Conservation (phyloP, 2,888 invertebrate species). For the Ligdia adustata region DNA sequence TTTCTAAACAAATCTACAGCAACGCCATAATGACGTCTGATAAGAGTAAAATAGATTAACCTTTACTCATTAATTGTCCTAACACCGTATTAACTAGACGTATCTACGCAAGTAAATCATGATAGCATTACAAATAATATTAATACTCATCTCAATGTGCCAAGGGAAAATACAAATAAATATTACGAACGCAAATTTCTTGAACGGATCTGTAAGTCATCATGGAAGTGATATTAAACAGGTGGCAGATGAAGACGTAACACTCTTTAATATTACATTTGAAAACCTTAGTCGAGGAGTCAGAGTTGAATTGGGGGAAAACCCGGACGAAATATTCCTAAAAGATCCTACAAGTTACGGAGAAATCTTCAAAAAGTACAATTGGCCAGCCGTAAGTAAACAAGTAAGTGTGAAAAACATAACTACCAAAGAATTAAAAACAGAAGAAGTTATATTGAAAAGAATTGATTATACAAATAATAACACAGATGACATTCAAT, state of each 20-base stretch:
- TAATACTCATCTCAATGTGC: no score
- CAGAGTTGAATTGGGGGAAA: constrained; percentile 54
- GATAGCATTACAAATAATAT: no score
- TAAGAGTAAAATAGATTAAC: no score
- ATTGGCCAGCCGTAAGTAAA: constrained; percentile 59
- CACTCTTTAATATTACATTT: constrained; percentile 58
- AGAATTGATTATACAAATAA: constrained; percentile 55
- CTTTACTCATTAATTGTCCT: no score
- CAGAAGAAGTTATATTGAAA: constrained; percentile 48
- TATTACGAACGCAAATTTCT: constrained; percentile 46
- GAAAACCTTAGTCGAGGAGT: constrained; percentile 58
- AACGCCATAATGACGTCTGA: no score
- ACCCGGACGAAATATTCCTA: constrained; percentile 57
- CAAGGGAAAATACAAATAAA: constrained; percentile 50
- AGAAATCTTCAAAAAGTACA: constrained; percentile 51
- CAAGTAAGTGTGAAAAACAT: constrained; percentile 47
- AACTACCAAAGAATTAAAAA: constrained; percentile 51
- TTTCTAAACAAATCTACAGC: no score
- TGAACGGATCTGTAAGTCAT: constrained; percentile 39
- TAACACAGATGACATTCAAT: constrained; percentile 41
- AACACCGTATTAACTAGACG: no score
- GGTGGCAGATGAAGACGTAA: constrained; percentile 54
- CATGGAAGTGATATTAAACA: constrained; percentile 52
- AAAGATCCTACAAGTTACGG: constrained; percentile 63
- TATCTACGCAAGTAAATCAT: no score